Evolutionary conservation across 2,113 vertebrate species (phyloP), one percentile per base, ranked within the genome.

Genomic region (Furnarius figulus): DNA sequence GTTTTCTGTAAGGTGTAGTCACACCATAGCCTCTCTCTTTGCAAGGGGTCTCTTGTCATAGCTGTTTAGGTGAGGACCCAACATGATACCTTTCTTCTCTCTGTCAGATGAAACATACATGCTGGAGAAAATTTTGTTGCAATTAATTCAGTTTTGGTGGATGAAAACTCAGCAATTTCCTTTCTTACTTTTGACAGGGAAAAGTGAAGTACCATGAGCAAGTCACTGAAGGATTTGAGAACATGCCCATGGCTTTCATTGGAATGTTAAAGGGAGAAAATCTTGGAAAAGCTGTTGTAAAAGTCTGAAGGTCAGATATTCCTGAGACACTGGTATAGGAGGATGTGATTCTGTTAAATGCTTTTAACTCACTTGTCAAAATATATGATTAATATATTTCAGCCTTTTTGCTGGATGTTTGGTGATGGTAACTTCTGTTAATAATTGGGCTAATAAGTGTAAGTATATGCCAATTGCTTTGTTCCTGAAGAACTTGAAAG

Each of bases 161-260:
- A 66, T 50, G 37, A 88, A 83, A 76, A 74, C 31, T 80, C 25
- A 55, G 15, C 5, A 33, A 27, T 71, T 85, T 65, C 7, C 15
- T 91, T 88, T 85, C 70, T 94, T 66, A 27, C 53, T 94, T 93
- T 53, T 42, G 72, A 53, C 97, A 99, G 99, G 98, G 98, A 52
- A 99, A 99, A 92, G 88, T 99, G 87, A 98, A 98, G 91, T 98
- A 12, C 55, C 93, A 42, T 3, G 99, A 99, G 87, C 89, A 98
- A 8, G 0, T 99, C 82, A 99, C 97, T 16, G 96, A 98, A 92
- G 99, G 99, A 88, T 99, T 99, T 97, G 98, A 99, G 87, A 99
- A 99, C 71, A 99, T 99, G 98, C 99, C 99, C 8, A 71, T 76
- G 76, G 98, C 98, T 55, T 99, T 99, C 73, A 98, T 99, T 90